Conservation (phyloP, 92 coral and sea anemone species). For the Porites rus region DNA sequence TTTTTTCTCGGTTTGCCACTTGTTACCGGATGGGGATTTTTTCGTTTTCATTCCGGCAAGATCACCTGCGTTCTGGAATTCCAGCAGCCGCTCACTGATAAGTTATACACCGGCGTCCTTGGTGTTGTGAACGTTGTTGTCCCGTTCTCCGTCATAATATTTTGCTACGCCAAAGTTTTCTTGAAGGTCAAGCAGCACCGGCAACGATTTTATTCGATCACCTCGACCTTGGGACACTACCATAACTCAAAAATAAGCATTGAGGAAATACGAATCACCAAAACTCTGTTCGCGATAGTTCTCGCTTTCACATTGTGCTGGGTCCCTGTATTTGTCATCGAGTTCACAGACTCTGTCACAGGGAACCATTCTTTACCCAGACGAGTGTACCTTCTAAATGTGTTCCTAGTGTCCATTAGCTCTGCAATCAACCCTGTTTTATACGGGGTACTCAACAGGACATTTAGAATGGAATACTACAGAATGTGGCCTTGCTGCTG, state of each 20-base stretch:
- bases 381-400: slow-evolving; percentile 59
- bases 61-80: slow-evolving; percentile 65
- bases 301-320: slow-evolving; percentile 67
- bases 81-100: slow-evolving; percentile 45
- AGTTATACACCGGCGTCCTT: slow-evolving; percentile 55
- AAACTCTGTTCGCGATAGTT: slow-evolving; percentile 64
- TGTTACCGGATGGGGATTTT: slow-evolving; percentile 49
- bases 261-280: slow-evolving; percentile 67
- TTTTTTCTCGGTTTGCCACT: slow-evolving; percentile 57
- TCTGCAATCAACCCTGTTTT: slow-evolving; percentile 67
- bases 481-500: slow-evolving; percentile 41
- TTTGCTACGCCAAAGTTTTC: slow-evolving; percentile 65
- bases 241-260: slow-evolving; percentile 35
- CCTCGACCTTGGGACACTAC: not conserved
- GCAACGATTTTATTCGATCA: slow-evolving; percentile 20
- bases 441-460: slow-evolving; percentile 69
- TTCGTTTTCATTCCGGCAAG: slow-evolving; percentile 67
- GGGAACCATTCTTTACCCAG: slow-evolving; percentile 63
- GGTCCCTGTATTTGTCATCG: slow-evolving; percentile 68
- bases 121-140: slow-evolving; percentile 42
- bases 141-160: slow-evolving; percentile 57
- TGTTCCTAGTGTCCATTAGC: slow-evolving; percentile 56
- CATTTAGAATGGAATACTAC: slow-evolving; percentile 56
- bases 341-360: slow-evolving; percentile 56
- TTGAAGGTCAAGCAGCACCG: slow-evolving; percentile 56